Evolutionary conservation across 2,797 vertebrate species (phyloP).

Genomic region (Amniataba percoides): DNA sequence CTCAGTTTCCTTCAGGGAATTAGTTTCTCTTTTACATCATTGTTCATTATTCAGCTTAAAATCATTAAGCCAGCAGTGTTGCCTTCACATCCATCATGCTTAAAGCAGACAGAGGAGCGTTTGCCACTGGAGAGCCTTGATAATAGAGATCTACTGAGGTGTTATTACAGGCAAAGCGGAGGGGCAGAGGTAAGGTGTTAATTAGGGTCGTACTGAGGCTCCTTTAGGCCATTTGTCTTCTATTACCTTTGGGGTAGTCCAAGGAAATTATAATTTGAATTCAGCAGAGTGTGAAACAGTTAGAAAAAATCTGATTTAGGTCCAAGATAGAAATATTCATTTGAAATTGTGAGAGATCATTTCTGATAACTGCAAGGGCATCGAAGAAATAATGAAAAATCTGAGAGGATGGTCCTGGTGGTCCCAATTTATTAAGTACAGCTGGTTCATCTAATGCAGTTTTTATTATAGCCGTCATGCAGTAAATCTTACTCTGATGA

Average conservation of each 20-base stretch:
- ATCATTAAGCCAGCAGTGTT: background rate
- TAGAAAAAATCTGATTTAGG: background rate
- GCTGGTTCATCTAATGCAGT: background rate
- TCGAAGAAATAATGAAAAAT: conserved; percentile 6
- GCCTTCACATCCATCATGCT: conserved; percentile 34
- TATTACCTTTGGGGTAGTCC: background rate
- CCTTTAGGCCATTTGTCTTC: conserved; percentile 8
- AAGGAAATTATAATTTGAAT: background rate
- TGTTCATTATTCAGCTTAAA: conserved; percentile 2
- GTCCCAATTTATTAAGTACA: background rate
- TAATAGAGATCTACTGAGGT: conserved; percentile 36
- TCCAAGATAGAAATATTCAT: background rate
- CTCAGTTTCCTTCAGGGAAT: background rate
- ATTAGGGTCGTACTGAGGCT: conserved; percentile 12
- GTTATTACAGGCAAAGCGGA: conserved; percentile 40
- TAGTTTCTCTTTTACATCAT: background rate
- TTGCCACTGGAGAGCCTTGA: conserved; percentile 9
- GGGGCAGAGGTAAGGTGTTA: conserved; percentile 38
- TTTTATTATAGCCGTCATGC: background rate
- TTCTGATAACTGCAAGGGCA: too few species aligned
- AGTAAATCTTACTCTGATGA: background rate
- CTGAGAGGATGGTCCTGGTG: background rate
- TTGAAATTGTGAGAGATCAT: background rate
- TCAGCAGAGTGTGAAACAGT: background rate
- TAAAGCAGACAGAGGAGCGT: conserved; percentile 29